Percentiles rank a stretch among this genome's conserved stretches.
These are phyloP conservation scores for Potorous gilbertii DNA, from an alignment of 2,797 vertebrate species.

Conservation along the genomic window DNA sequence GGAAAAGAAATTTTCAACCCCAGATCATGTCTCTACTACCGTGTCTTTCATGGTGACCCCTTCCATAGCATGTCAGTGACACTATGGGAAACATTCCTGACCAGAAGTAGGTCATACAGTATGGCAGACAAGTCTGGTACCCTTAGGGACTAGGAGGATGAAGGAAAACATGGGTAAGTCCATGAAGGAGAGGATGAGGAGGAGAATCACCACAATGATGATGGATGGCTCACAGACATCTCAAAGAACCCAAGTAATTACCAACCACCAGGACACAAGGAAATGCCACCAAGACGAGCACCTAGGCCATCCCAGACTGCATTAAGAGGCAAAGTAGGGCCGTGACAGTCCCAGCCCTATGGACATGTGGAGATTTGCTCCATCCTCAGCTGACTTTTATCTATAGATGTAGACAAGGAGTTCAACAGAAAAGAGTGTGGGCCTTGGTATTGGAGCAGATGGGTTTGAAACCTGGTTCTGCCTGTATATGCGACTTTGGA, in stretches of 20 bases:
- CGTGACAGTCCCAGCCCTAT: not conserved
- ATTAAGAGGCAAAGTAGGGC: not conserved
- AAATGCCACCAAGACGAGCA: not conserved
- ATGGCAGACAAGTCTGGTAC: not conserved
- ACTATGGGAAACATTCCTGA: not conserved
- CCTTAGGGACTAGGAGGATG: not conserved
- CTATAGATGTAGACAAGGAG: not conserved
- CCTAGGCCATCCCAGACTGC: not conserved
- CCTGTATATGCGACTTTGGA: not conserved
- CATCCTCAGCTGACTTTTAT: not conserved
- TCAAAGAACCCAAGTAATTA: not conserved
- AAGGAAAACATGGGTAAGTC: not conserved
- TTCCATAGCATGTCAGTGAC: fast-evolving
- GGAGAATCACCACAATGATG: not conserved
- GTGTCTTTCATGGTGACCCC: not conserved
- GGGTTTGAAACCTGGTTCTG: not conserved
- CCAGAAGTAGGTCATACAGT: not conserved
- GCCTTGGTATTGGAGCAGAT: not conserved
- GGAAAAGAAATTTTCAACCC: not conserved
- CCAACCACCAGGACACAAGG: not conserved
- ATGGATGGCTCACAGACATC: not conserved
- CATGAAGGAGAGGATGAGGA: not conserved
- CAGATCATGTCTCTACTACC: not conserved
- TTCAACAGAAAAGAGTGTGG: not conserved
- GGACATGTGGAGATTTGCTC: too few relatives aligned